Conservation (phyloP, 30 jellyfish, hydroid and myxozoan genomes). For the Hydra vulgaris region DNA sequence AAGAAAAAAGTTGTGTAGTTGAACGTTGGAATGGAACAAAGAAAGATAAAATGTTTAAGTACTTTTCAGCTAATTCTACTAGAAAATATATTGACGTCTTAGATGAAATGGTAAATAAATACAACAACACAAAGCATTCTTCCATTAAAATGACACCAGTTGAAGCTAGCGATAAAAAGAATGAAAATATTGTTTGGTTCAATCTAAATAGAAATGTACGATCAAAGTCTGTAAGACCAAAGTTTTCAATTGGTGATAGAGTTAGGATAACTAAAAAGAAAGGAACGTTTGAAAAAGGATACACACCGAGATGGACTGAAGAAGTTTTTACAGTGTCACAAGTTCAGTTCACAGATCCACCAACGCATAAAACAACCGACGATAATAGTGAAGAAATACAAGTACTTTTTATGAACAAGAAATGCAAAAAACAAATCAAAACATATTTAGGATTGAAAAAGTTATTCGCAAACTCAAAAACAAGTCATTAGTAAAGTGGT, state of each 20-base stretch:
- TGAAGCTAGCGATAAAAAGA: conserved; percentile 21
- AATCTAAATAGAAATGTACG: conserved; percentile 18
- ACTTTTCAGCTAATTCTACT: conserved; percentile 19
- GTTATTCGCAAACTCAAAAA: conserved; percentile 21
- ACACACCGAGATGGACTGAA: conserved; percentile 37
- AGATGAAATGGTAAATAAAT: conserved; percentile 11
- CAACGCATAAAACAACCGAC: conserved; percentile 18
- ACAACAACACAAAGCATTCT: conserved; percentile 19
- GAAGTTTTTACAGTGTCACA: conserved; percentile 21
- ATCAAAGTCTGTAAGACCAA: not conserved
- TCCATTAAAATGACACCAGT: conserved; percentile 14
- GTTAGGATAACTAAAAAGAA: conserved; percentile 13
- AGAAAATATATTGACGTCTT: conserved; percentile 18
- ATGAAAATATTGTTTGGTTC: conserved; percentile 13
- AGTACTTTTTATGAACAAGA: conserved; percentile 25
- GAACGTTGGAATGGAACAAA: conserved; percentile 28
- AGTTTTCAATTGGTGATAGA: conserved; percentile 30
- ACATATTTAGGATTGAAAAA: conserved; percentile 30
- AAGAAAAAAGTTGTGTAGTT: conserved; percentile 15
- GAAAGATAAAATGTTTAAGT: conserved; percentile 18
- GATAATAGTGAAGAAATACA: conserved; percentile 18
- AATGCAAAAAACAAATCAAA: conserved; percentile 24
- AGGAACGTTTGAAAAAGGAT: conserved; percentile 28
- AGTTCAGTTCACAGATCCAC: not conserved
- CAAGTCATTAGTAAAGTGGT: conserved; percentile 31